phyloP scores from a whole-genome alignment of 2,888 invertebrate species.

The Lamellibrachia columna region DNA sequence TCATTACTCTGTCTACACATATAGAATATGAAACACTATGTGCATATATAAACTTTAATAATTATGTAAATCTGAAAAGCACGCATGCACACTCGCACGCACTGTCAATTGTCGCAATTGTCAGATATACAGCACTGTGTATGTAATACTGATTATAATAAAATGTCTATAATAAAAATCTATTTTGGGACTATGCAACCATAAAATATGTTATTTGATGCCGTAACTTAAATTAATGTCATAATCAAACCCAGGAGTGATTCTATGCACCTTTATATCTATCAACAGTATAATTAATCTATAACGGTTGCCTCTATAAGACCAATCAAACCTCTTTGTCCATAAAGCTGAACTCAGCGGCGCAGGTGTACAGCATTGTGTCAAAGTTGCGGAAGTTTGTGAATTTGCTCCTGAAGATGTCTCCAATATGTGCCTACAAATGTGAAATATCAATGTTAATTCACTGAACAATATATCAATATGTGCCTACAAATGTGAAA shows the following conservation, averaged over 20 bases:
- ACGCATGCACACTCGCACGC: not conserved
- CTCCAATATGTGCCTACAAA: constrained; percentile 74
- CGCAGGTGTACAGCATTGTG: constrained; percentile 81
- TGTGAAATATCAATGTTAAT: not conserved
- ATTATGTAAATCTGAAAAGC: not conserved
- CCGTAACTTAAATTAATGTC: not conserved
- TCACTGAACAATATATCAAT: constrained; percentile 41
- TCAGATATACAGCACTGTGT: not conserved
- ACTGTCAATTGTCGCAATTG: not conserved
- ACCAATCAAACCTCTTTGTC: constrained; percentile 63
- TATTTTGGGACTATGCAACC: not conserved
- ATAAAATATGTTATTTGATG: not conserved
- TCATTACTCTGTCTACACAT: not conserved
- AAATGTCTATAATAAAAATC: not conserved
- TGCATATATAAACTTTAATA: not conserved
- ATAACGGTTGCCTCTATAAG: not conserved
- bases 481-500: constrained; percentile 67
- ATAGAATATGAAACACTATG: not conserved
- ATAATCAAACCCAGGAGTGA: not conserved
- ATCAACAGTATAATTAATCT: not conserved
- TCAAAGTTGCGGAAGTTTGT: constrained; percentile 77
- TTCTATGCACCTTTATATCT: not conserved
- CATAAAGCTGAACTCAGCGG: constrained; percentile 80
- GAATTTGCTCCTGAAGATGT: constrained; percentile 78
- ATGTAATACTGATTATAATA: not conserved